Evolutionary conservation across 2,888 invertebrate species (phyloP).

Genomic region (Aplocera efformata): DNA sequence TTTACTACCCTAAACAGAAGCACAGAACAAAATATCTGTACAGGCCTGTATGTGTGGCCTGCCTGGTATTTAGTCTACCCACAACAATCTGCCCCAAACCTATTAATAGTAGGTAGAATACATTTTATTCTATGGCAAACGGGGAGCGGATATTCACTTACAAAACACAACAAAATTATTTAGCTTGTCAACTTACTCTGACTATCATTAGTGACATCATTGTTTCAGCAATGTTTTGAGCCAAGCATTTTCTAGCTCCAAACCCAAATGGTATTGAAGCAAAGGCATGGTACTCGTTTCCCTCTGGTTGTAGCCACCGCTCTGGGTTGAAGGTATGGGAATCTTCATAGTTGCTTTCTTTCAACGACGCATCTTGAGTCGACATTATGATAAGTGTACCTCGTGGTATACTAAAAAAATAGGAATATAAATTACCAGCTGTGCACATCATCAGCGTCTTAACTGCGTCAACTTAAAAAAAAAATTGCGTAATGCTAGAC

Average conservation of each 20-base stretch:
- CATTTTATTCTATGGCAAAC: too few relatives aligned
- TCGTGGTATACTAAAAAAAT: slow-evolving; percentile 63
- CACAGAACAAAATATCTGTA: too few relatives aligned
- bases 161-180: too few relatives aligned
- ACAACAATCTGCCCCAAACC: too few relatives aligned
- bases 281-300: slow-evolving; percentile 70
- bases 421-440: not conserved
- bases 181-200: slow-evolving; percentile 77
- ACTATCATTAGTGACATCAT: slow-evolving; percentile 79
- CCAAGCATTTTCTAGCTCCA: slow-evolving; percentile 82
- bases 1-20: too few relatives aligned
- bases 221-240: slow-evolving; percentile 81
- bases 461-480: too few relatives aligned
- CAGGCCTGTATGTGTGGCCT: too few relatives aligned
- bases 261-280: slow-evolving; percentile 84
- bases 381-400: slow-evolving; percentile 84
- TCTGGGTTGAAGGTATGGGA: slow-evolving; percentile 82
- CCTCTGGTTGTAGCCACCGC: slow-evolving; percentile 77
- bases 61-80: too few relatives aligned
- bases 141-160: too few relatives aligned
- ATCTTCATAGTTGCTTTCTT: slow-evolving; percentile 84
- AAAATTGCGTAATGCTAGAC: too few relatives aligned
- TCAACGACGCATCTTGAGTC: slow-evolving; percentile 80
- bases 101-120: too few relatives aligned
- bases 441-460: too few relatives aligned